Base-by-base conservation (phyloP, 2,113 vertebrate genomes). In the Rhombomys opimus region DNA sequence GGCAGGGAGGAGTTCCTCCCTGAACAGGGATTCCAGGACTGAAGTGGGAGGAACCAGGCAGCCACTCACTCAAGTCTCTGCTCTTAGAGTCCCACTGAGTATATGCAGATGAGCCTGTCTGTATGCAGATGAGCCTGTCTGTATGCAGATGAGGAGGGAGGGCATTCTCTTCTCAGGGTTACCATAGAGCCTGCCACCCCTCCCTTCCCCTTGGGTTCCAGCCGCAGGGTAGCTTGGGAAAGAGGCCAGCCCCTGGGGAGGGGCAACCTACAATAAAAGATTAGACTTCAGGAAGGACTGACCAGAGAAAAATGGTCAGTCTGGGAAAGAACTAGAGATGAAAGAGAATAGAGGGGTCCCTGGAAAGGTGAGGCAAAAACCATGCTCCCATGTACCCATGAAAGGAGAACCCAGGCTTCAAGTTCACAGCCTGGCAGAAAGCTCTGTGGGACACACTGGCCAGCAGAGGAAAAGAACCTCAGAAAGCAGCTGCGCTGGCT, bases 161-260 rank as follows among this genome's bases (percentile, higher is more conserved):
- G 98, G 98, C 98, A 98, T 98, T 98, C 98, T 98, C 98, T 98
- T 98, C 98, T 98, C 98, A 98, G 98, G 98, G 97, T 97, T 97
- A 95, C 97, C 97, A 96, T 95, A 97, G 95, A 92, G 81, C 90
- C 93, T 90, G 75, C 41, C 46, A 65, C 41, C n/a, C n/a, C 93
- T 59, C 63, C 63, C 38, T 72, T 63, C 73, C 68, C 61, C 25
- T 59, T 75, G 95, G 85, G 93, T 63, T 81, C 87, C 95, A 95
- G 97, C 88, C 93, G 95, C 88, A 46, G 41, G 86, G 92, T 87
- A 63, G 78, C 68, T 88, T 63, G 87, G 50, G 61, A 59, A 95
- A 95, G 76, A 80, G 95, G 73, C 90, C 81, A 68, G 92, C 35
- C 72, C 23, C 92, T 52, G n/a, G 76, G 95, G 65, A 59, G 68